These are phyloP conservation scores for human (Homo sapiens) DNA, from an alignment of 2,113 vertebrate genomes.

Conservation along the genomic window GRCh38 chr15:50272501-50273000, in stretches of 20 bases:
- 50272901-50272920: no score
- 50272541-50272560: not conserved
- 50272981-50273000: no score
- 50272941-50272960: no score
- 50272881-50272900: no score
- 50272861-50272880: no score
- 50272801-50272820: no score
- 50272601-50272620: slow-evolving; percentile 1
- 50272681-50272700: not conserved
- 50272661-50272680: not conserved
- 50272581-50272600: not conserved
- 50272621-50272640: not conserved
- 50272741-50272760: not conserved
- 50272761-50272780: not conserved
- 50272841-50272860: no score
- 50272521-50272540: not conserved
- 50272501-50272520: not conserved
- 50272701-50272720: not conserved
- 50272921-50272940: no score
- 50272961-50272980: no score
- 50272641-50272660: not conserved
- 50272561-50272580: not conserved
- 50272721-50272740: not conserved
- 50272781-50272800: no score
- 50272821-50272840: no score